A percentile compares a stretch with the other conserved stretches of the same genome.
Conservation (phyloP, 1,140 invertebrate species). For the Plodia interpunctella region DNA sequence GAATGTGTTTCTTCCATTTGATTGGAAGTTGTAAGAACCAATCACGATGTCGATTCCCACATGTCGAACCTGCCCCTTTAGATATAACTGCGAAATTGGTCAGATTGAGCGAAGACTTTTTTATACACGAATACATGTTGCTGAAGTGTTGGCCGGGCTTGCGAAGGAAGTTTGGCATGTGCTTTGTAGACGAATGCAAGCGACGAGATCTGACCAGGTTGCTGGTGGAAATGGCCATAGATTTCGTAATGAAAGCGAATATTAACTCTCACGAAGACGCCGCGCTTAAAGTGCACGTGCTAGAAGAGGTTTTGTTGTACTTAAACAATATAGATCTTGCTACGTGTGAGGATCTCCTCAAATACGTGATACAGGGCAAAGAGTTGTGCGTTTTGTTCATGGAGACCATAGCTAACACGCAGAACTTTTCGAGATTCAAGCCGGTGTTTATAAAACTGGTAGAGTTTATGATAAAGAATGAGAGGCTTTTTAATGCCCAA, state of each 20-base stretch:
- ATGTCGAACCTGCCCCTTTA: slow-evolving; percentile 15
- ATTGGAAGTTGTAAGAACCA: slow-evolving; percentile 34
- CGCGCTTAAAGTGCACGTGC: slow-evolving; percentile 22
- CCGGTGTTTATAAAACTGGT: slow-evolving; percentile 51
- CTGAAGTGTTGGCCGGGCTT: slow-evolving; percentile 26
- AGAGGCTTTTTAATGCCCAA: slow-evolving; percentile 30
- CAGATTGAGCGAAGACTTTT: slow-evolving; percentile 25
- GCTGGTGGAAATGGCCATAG: slow-evolving; percentile 48
- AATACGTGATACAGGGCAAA: slow-evolving; percentile 15
- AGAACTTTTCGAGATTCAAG: slow-evolving; percentile 61
- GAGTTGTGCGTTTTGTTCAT: slow-evolving; percentile 47
- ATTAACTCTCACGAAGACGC: slow-evolving; percentile 20
- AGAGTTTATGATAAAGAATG: slow-evolving; percentile 33
- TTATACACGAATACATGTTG: slow-evolving; percentile 50
- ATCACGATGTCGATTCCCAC: slow-evolving; percentile 35
- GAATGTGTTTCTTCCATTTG: slow-evolving; percentile 48
- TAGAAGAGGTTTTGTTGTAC: slow-evolving; percentile 45
- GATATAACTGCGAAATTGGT: slow-evolving; percentile 23
- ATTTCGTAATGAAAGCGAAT: slow-evolving; percentile 29
- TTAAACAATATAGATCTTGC: slow-evolving; percentile 42
- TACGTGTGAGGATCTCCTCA: slow-evolving; percentile 34
- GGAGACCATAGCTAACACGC: slow-evolving; percentile 41
- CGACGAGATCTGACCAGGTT: slow-evolving; percentile 33
- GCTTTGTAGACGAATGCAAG: slow-evolving; percentile 41
- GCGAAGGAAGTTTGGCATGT: slow-evolving; percentile 35